Evolutionary conservation across 2,888 invertebrate species (phyloP).

Genomic region (Aleiodes alternator): DNA sequence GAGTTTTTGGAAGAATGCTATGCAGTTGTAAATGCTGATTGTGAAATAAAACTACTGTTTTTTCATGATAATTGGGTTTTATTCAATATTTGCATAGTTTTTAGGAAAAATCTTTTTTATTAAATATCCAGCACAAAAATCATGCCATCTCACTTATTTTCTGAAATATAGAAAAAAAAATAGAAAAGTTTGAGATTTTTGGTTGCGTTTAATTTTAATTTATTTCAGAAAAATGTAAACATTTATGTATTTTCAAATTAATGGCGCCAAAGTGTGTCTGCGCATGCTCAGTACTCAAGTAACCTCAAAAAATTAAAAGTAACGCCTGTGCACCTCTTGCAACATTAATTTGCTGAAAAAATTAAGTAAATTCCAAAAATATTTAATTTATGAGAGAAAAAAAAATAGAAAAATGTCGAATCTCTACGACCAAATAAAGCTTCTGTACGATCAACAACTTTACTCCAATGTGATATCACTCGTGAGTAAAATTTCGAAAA

Average conservation of each 20-base stretch:
- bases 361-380: not conserved
- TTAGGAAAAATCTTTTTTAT: too few relatives aligned
- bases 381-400: slow-evolving; percentile 17
- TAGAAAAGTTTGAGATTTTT: too few relatives aligned
- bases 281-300: too few relatives aligned
- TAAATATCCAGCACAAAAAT: too few relatives aligned
- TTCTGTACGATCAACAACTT: slow-evolving; percentile 83
- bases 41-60: not conserved
- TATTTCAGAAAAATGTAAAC: too few relatives aligned
- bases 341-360: not conserved
- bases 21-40: not conserved
- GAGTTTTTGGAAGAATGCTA: not conserved
- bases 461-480: slow-evolving; percentile 84
- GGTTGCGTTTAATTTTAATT: too few relatives aligned
- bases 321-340: not conserved
- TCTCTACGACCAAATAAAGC: slow-evolving; percentile 82
- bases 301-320: too few relatives aligned
- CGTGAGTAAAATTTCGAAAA: slow-evolving; percentile 76
- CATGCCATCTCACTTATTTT: too few relatives aligned
- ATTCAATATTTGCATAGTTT: too few relatives aligned
- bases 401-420: slow-evolving; percentile 75
- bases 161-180: too few relatives aligned
- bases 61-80: not conserved
- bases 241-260: too few relatives aligned
- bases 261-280: too few relatives aligned